Evolutionary conservation across 2,888 invertebrate species (phyloP).

Genomic region (Tetanocera ferruginea): DNA sequence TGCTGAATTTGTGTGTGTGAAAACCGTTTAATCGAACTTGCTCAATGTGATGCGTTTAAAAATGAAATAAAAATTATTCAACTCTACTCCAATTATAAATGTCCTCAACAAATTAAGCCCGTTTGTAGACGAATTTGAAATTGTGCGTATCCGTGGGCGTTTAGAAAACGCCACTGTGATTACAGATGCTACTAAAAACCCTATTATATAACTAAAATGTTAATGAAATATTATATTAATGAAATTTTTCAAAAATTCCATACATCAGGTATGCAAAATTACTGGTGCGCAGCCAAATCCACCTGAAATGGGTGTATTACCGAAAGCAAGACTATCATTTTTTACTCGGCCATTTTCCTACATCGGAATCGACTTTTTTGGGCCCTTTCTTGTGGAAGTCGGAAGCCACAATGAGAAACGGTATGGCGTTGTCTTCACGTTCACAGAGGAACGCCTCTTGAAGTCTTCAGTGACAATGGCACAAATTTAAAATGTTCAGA

Average conservation of each 20-base stretch:
- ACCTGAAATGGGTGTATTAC: conserved; percentile 45
- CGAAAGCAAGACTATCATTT: conserved; percentile 40
- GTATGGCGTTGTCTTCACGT: conserved; percentile 42
- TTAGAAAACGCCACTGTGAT: too few relatives aligned
- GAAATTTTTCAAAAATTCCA: conserved; percentile 36
- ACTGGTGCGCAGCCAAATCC: conserved; percentile 30
- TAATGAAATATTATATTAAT: conserved; percentile 38
- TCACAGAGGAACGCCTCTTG: conserved; percentile 9
- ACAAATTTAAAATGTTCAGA: conserved; percentile 29
- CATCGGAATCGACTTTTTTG: conserved; percentile 43
- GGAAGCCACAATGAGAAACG: conserved; percentile 36
- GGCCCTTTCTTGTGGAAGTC: conserved; percentile 37
- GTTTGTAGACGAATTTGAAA: too few relatives aligned
- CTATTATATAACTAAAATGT: too few relatives aligned
- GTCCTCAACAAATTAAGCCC: too few relatives aligned
- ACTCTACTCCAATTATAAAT: too few relatives aligned
- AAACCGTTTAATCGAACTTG: too few relatives aligned
- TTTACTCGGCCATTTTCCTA: conserved; percentile 38
- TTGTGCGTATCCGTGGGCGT: too few relatives aligned
- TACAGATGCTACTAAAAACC: too few relatives aligned
- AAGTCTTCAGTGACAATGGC: conserved; percentile 35
- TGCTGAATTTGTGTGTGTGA: too few relatives aligned
- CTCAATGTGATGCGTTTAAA: too few relatives aligned
- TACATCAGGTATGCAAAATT: conserved; percentile 38
- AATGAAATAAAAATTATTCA: too few relatives aligned